These are phyloP conservation scores for Cataglyphis albicans DNA, from an alignment of 2,888 invertebrate genomes.

Conservation along the genomic window DNA sequence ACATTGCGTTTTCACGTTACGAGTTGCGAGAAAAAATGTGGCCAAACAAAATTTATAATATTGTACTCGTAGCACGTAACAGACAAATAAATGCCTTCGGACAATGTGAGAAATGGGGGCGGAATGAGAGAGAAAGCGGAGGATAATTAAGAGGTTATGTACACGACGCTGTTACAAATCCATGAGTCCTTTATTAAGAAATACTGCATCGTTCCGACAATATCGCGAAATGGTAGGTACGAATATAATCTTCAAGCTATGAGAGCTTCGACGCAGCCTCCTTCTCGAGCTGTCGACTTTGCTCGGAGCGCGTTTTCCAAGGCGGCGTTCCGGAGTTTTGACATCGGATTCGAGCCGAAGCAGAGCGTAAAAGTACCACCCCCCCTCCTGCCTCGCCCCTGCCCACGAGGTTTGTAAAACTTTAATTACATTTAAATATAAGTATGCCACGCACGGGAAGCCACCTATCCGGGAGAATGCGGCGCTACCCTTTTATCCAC, in stretches of 20 bases:
- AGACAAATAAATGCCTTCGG: not conserved
- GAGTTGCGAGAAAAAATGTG: not conserved
- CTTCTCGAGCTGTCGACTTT: slow-evolving; percentile 58
- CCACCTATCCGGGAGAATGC: slow-evolving; percentile 18
- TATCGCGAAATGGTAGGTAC: slow-evolving; percentile 76
- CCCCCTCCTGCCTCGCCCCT: too few relatives aligned
- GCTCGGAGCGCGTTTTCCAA: slow-evolving; percentile 50
- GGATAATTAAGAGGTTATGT: slow-evolving; percentile 46
- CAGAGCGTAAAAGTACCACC: slow-evolving; percentile 28
- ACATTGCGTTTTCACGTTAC: not conserved
- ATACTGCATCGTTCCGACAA: slow-evolving; percentile 78
- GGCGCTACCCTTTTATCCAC: not conserved
- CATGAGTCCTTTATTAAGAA: slow-evolving; percentile 80
- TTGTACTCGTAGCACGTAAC: not conserved
- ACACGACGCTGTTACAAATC: slow-evolving; percentile 69
- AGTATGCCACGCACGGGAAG: slow-evolving; percentile 14
- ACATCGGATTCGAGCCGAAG: slow-evolving; percentile 35
- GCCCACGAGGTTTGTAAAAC: slow-evolving; percentile 23
- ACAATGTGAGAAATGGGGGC: not conserved
- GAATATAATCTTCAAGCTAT: slow-evolving; percentile 77
- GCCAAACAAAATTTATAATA: not conserved
- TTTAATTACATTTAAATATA: slow-evolving; percentile 54
- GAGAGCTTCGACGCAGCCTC: slow-evolving; percentile 66
- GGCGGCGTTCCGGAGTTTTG: slow-evolving; percentile 48
- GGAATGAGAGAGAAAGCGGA: not conserved